phyloP scores from a whole-genome alignment of 2,888 invertebrate genomes.

The Ceratothoa steindachneri region DNA sequence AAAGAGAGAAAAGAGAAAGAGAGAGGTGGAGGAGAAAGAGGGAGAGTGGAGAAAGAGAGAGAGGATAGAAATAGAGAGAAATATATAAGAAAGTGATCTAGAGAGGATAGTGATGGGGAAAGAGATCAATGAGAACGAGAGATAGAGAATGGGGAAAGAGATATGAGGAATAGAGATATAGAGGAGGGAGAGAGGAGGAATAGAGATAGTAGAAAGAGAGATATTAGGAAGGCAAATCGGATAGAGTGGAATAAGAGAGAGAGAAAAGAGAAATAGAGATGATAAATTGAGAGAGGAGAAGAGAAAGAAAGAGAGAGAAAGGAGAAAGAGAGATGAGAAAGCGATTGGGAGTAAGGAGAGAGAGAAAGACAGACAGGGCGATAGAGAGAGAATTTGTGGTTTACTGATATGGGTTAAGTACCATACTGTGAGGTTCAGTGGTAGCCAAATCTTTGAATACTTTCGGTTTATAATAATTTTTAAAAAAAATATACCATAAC shows the following conservation, averaged over 20 bases:
- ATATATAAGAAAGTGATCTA: too few species aligned
- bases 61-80: too few species aligned
- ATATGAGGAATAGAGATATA: not conserved
- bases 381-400: slow-evolving; percentile 1
- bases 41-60: too few species aligned
- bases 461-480: too few species aligned
- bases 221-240: not conserved
- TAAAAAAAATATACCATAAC: too few species aligned
- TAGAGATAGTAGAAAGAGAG: slow-evolving; percentile 13
- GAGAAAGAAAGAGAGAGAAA: not conserved
- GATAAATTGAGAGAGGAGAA: not conserved
- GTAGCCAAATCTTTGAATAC: too few species aligned
- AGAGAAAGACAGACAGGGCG: not conserved
- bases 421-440: too few species aligned
- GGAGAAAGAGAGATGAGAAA: not conserved
- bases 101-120: too few species aligned
- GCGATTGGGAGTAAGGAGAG: not conserved
- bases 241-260: not conserved
- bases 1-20: not conserved
- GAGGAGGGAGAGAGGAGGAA: too few species aligned
- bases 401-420: too few species aligned
- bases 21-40: too few species aligned
- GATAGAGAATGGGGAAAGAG: not conserved
- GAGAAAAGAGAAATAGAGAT: not conserved
- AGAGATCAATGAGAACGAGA: too few species aligned